Percentiles rank a stretch among this genome's conserved stretches.
These are phyloP conservation scores for Leucophenga montana DNA, from an alignment of 2,888 invertebrate genomes.

Conservation along the genomic window DNA sequence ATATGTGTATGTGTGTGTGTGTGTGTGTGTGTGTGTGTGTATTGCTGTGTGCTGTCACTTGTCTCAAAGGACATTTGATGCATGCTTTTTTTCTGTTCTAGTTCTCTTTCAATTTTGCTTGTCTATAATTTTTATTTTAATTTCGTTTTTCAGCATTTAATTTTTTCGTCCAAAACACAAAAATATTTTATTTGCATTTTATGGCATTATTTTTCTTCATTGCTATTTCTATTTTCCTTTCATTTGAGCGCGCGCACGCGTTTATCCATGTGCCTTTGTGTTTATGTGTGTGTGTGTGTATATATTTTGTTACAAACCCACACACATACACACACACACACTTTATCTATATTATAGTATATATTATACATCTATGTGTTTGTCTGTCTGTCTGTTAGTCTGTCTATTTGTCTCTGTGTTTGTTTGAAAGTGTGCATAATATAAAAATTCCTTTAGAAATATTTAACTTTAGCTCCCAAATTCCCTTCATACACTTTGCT, in stretches of 20 bases:
- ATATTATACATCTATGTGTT: constrained; percentile 10
- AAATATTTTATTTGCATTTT: constrained; percentile 28
- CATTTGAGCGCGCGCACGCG: constrained; percentile 12
- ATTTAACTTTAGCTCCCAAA: background rate
- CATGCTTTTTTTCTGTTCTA: background rate
- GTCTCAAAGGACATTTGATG: no score
- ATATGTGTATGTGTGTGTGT: background rate
- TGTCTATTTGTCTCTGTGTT: constrained; percentile 28
- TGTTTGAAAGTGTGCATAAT: constrained; percentile 30
- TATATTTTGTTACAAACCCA: constrained; percentile 20
- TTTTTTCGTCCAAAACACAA: background rate
- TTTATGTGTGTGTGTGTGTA: constrained; percentile 1
- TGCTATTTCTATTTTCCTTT: constrained; percentile 13
- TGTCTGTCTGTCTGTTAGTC: constrained; percentile 4
- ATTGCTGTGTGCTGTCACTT: background rate
- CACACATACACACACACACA: background rate
- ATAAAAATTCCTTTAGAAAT: background rate
- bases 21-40: constrained; percentile 8
- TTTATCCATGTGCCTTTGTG: constrained; percentile 15
- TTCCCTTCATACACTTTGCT: background rate
- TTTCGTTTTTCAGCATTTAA: background rate
- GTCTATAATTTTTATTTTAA: background rate
- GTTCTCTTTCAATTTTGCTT: background rate
- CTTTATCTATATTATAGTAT: no score
- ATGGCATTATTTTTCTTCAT: constrained; percentile 15